A percentile compares a stretch with the other conserved stretches of the same genome.
Conservation (phyloP, 2,113 vertebrate species). For the Gopherus flavomarginatus region DNA sequence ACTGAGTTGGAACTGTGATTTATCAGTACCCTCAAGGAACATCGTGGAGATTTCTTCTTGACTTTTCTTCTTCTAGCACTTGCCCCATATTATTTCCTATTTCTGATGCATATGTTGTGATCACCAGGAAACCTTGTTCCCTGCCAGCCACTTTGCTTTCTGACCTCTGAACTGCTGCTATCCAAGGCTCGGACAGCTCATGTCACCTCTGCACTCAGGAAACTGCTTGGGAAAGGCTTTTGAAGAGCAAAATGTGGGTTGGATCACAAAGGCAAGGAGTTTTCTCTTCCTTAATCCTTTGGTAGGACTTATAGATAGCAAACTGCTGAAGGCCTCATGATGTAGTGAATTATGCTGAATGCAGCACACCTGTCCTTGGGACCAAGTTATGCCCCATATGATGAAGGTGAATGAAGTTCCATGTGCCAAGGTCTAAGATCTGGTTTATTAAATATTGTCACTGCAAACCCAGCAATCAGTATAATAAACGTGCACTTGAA, state of each 20-base stretch:
- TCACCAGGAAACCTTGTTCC: neutral
- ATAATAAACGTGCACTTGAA: fast-evolving
- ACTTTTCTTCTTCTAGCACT: neutral
- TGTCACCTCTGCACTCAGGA: neutral
- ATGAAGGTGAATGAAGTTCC: fast-evolving
- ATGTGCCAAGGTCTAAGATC: neutral
- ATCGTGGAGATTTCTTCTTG: fast-evolving
- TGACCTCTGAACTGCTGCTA: neutral
- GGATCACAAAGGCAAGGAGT: neutral
- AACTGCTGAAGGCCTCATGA: fast-evolving
- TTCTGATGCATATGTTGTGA: neutral
- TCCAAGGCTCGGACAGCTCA: neutral
- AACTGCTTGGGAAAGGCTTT: neutral
- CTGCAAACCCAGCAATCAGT: neutral
- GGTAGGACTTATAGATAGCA: neutral
- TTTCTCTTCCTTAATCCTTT: neutral
- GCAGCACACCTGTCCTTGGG: neutral
- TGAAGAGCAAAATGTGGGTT: neutral
- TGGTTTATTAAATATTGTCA: neutral
- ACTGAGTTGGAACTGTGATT: neutral
- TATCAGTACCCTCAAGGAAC: neutral
- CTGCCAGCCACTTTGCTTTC: neutral
- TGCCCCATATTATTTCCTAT: neutral
- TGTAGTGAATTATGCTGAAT: neutral
- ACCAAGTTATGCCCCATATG: fast-evolving